Evolutionary conservation across 2,113 vertebrate species (phyloP).

Genomic region (Pardalotus punctatus): DNA sequence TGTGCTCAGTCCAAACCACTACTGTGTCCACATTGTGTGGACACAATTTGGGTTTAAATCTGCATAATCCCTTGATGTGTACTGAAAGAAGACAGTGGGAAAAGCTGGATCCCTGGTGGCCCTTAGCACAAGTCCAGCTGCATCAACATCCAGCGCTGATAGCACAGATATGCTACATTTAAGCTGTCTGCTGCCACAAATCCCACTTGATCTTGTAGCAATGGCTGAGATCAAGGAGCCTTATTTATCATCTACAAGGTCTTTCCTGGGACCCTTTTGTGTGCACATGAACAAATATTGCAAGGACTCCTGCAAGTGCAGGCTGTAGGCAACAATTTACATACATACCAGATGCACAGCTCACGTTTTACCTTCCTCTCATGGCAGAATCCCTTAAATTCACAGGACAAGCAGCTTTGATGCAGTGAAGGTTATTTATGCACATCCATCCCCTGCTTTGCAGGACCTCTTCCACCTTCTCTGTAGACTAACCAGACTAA

Average conservation of each 20-base stretch:
- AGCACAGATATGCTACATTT: not conserved
- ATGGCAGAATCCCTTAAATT: not conserved
- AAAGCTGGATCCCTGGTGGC: not conserved
- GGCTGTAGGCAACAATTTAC: not conserved
- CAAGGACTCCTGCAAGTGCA: not conserved
- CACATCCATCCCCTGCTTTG: not conserved
- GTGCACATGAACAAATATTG: not conserved
- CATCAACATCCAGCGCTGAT: not conserved
- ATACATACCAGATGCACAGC: not conserved
- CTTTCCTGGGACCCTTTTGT: not conserved
- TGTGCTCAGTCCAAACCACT: not conserved
- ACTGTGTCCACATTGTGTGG: not conserved
- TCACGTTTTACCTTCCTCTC: not conserved
- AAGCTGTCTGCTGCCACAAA: not conserved
- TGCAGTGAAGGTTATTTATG: not conserved
- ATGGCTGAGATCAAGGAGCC: not conserved
- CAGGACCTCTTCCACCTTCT: not conserved
- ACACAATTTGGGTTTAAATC: not conserved
- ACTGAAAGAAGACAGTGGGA: not conserved
- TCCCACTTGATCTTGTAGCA: not conserved
- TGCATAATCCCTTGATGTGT: not conserved
- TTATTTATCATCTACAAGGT: not conserved
- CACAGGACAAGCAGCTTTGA: not conserved
- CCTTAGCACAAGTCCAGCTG: not conserved
- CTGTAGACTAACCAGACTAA: not conserved